These are phyloP conservation scores for Drosophila testacea DNA, from an alignment of 2,888 invertebrate species.

Conservation along the genomic window DNA sequence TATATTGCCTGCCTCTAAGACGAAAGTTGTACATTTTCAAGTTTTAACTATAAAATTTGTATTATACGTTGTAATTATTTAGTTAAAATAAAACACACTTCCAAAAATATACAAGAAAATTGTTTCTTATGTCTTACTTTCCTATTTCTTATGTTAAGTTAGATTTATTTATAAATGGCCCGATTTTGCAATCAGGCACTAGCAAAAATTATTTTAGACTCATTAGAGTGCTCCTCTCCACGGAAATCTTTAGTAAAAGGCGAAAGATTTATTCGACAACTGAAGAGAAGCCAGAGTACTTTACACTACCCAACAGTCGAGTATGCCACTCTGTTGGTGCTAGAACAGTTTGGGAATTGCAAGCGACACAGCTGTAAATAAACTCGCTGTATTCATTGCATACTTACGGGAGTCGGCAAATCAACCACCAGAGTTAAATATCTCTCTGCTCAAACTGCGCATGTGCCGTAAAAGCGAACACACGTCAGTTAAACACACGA, in stretches of 20 bases:
- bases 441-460: constrained; percentile 16
- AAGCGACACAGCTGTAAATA: neutral
- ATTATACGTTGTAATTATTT: constrained; percentile 79
- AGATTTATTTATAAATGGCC: constrained; percentile 51
- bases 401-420: constrained; percentile 15
- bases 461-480: neutral
- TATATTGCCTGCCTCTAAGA: constrained; percentile 8
- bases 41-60: constrained; percentile 71
- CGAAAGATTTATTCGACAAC: constrained; percentile 90
- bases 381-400: neutral
- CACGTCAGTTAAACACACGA: neutral
- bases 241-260: constrained; percentile 93
- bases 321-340: neutral
- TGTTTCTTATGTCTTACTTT: no score
- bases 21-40: constrained; percentile 68
- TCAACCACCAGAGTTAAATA: constrained; percentile 29
- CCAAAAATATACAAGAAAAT: constrained; percentile 21
- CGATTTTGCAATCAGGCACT: constrained; percentile 66
- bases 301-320: rapidly evolving
- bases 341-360: constrained; percentile 58
- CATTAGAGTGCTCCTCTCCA: constrained; percentile 91
- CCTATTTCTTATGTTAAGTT: neutral
- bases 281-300: constrained; percentile 89
- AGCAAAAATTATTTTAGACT: constrained; percentile 86
- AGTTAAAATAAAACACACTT: constrained; percentile 65